These are phyloP conservation scores for Griposia aprilina DNA, from an alignment of 2,888 invertebrate species.

Conservation along the genomic window DNA sequence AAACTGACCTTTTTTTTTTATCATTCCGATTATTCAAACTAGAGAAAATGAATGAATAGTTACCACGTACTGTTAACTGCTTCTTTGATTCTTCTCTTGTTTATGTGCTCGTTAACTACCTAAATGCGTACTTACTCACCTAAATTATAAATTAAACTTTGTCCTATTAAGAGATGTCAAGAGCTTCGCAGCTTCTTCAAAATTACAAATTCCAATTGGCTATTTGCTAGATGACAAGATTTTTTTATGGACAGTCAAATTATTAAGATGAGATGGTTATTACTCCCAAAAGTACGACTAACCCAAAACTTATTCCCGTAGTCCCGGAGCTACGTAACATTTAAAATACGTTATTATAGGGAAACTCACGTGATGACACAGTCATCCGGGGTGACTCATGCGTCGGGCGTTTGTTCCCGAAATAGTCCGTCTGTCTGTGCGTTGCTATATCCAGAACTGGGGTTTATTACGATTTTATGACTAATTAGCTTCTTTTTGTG, in stretches of 20 bases:
- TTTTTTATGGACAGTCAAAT: background rate
- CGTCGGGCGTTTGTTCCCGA: constrained; percentile 71
- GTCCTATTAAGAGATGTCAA: background rate
- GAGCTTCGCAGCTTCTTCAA: background rate
- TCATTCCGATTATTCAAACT: background rate
- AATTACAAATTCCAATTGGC: background rate
- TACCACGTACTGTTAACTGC: too few relatives aligned
- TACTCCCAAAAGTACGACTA: background rate
- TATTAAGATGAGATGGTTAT: background rate
- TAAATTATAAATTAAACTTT: background rate
- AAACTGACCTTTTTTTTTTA: background rate
- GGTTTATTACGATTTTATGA: constrained; percentile 63
- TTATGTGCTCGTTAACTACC: background rate
- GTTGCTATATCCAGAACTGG: constrained; percentile 63
- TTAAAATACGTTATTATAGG: constrained; percentile 62
- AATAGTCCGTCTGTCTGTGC: constrained; percentile 76
- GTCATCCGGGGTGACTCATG: constrained; percentile 72
- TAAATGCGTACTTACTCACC: background rate
- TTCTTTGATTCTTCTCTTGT: background rate
- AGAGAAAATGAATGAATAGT: background rate
- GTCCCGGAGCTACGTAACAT: constrained; percentile 38
- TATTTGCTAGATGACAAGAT: background rate
- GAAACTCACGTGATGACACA: constrained; percentile 74
- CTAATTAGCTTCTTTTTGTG: constrained; percentile 52
- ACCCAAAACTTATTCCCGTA: constrained; percentile 15